Evolutionary conservation across 2,797 vertebrate genomes (phyloP).

Genomic region (Meda fulgida): DNA sequence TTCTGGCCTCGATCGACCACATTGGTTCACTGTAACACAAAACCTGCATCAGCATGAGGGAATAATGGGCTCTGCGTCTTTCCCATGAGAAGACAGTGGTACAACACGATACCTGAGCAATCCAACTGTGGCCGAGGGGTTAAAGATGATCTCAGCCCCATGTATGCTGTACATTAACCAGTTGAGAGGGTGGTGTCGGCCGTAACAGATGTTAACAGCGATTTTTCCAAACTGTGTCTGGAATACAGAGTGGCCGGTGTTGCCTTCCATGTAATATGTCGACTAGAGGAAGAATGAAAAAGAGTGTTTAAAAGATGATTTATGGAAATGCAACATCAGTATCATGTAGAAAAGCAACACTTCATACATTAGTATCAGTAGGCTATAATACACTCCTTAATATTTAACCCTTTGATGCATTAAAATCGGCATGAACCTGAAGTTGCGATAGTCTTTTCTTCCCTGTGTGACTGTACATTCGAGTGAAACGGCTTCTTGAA

Average conservation of each 20-base stretch:
- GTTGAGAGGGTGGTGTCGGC: slow-evolving; percentile 96
- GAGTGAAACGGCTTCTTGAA: too few species aligned
- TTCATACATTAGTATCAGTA: too few species aligned
- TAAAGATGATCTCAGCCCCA: slow-evolving; percentile 97
- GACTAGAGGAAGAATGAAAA: slow-evolving; percentile 77
- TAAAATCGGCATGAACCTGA: too few species aligned
- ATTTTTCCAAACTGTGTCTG: slow-evolving; percentile 92
- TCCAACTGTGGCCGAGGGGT: slow-evolving; percentile 94
- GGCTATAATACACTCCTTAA: too few species aligned
- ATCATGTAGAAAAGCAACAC: too few species aligned
- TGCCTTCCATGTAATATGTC: slow-evolving; percentile 95
- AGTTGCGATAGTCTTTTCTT: too few species aligned
- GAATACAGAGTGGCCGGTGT: slow-evolving; percentile 91
- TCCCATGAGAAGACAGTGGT: background rate
- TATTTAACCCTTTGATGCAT: too few species aligned
- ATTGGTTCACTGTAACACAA: slow-evolving; percentile 85
- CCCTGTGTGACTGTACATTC: too few species aligned
- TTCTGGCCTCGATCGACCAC: slow-evolving; percentile 95
- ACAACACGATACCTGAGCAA: slow-evolving; percentile 82
- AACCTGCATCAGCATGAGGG: background rate
- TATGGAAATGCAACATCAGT: background rate
- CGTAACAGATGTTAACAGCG: slow-evolving; percentile 95
- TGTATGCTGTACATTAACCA: slow-evolving; percentile 96
- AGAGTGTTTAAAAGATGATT: background rate
- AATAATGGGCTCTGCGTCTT: background rate